Conservation (phyloP, 2,113 vertebrate species). For the Danio rerio region GRCz12tu NC_133198.1:15222501-15223000, state of each 20-base stretch:
- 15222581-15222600: background rate
- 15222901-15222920: no score
- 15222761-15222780: conserved; percentile 51
- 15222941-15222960: no score
- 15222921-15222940: no score
- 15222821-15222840: background rate
- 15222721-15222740: conserved; percentile 80
- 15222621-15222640: background rate
- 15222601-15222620: conserved; percentile 12
- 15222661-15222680: background rate
- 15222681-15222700: conserved; percentile 24
- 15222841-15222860: conserved; percentile 20
- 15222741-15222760: conserved; percentile 81
- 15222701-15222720: conserved; percentile 70
- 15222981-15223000: no score
- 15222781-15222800: conserved; percentile 48
- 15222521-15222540: background rate
- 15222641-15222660: background rate
- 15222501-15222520: conserved; percentile 16
- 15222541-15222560: conserved; percentile 6
- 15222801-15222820: conserved; percentile 25
- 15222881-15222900: no score
- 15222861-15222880: background rate
- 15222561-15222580: background rate
- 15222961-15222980: no score